Conservation (phyloP, 2,113 vertebrate species). For the Odobenus rosmarus region DNA sequence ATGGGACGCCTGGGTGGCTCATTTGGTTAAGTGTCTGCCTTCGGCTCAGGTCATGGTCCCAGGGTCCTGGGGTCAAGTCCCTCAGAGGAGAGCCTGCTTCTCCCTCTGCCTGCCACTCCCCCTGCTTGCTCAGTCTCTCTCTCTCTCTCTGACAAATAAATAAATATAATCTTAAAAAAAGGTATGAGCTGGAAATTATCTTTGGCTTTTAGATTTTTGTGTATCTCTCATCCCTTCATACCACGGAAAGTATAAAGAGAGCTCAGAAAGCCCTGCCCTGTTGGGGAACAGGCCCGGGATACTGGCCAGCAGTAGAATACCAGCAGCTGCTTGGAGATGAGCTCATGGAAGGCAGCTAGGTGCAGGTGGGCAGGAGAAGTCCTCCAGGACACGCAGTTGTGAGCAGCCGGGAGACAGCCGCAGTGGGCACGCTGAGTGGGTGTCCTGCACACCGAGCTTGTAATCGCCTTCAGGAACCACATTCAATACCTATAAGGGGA, state of each 20-base stretch:
- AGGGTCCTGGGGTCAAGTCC: background rate
- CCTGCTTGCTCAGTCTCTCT: background rate
- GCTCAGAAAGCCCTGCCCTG: background rate
- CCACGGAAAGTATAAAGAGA: background rate
- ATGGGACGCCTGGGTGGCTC: no score
- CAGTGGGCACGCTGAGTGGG: background rate
- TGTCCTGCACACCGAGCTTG: background rate
- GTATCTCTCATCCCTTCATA: background rate
- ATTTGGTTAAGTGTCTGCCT: background rate
- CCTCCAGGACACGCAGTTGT: background rate
- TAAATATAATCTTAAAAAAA: background rate
- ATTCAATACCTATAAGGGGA: background rate
- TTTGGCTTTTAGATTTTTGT: background rate
- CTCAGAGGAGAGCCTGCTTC: background rate
- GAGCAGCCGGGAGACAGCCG: background rate
- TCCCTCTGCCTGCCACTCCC: background rate
- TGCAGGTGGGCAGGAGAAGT: background rate
- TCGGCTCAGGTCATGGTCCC: background rate
- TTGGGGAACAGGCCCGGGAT: background rate
- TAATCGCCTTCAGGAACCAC: background rate
- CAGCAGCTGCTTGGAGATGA: background rate
- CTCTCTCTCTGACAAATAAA: background rate
- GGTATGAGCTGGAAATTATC: background rate
- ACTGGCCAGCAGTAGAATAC: background rate
- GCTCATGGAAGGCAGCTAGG: background rate